Conservation (phyloP, 2,888 invertebrate genomes). For the Cantharis nigra region DNA sequence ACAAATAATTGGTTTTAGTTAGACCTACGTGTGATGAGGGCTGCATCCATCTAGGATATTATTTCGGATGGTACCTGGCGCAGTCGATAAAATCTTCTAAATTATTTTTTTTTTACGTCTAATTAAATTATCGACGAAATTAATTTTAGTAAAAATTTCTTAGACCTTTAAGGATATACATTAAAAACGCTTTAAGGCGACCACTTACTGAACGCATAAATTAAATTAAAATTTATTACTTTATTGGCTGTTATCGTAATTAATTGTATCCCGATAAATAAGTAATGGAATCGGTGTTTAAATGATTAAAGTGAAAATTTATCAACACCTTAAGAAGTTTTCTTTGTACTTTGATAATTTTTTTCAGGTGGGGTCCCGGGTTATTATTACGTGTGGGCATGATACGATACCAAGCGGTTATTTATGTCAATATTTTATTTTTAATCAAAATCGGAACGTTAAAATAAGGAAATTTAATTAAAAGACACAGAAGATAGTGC, state of each 20-base stretch:
- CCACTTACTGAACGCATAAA: neutral
- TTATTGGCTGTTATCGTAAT: neutral
- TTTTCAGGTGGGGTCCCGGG: neutral
- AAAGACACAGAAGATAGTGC: neutral
- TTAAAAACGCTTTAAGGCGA: neutral
- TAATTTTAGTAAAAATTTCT: neutral
- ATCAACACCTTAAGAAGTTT: neutral
- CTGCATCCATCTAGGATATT: neutral
- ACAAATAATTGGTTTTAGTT: too few species aligned
- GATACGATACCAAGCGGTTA: neutral
- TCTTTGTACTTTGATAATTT: neutral
- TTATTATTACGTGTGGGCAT: neutral
- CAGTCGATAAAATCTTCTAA: neutral
- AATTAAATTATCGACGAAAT: neutral
- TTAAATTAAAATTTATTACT: neutral
- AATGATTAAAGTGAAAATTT: neutral
- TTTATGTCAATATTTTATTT: neutral
- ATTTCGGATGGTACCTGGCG: neutral
- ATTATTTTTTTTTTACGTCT: too few species aligned
- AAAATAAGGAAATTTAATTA: neutral
- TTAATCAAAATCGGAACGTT: neutral
- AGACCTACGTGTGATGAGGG: neutral
- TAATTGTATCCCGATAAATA: neutral
- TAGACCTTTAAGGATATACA: neutral
- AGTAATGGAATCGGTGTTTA: neutral